A percentile compares a stretch with the other conserved stretches of the same genome.
phyloP scores from a whole-genome alignment of 2,797 vertebrate species.

The Delichon dasypus region DNA sequence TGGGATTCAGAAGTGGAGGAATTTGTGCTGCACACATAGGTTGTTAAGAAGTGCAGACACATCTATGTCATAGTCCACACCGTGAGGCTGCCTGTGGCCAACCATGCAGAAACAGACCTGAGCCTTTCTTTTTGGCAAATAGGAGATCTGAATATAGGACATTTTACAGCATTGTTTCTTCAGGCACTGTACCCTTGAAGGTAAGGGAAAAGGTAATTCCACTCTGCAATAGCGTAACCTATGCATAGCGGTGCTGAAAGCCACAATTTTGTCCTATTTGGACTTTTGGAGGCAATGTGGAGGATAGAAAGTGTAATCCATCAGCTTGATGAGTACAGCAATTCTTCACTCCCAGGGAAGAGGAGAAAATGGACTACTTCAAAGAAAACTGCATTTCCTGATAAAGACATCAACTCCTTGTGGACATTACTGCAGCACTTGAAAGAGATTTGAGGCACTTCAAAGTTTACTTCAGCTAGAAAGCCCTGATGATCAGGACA shows the following conservation, averaged over 20 bases:
- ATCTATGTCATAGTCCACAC: rapidly evolving
- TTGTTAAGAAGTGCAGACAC: neutral
- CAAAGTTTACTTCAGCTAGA: neutral
- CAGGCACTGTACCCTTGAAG: neutral
- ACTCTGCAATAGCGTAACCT: neutral
- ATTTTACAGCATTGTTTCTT: neutral
- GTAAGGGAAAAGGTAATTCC: neutral
- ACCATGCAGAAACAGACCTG: neutral
- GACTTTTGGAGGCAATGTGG: neutral
- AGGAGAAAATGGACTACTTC: neutral
- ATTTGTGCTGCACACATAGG: rapidly evolving
- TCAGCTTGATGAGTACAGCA: neutral
- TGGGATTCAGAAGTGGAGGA: neutral
- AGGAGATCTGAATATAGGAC: neutral
- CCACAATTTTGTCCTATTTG: neutral
- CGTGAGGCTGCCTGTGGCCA: neutral
- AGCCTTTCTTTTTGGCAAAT: neutral
- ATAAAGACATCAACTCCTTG: neutral
- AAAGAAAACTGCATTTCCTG: neutral
- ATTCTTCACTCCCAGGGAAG: neutral
- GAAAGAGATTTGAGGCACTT: neutral
- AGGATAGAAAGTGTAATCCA: neutral
- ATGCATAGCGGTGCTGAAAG: neutral
- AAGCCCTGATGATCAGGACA: neutral
- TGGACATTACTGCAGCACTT: neutral